Evolutionary conservation across 2,888 invertebrate species (phyloP), one percentile per base, ranked within the genome.

Genomic region (Tinea semifulvella): DNA sequence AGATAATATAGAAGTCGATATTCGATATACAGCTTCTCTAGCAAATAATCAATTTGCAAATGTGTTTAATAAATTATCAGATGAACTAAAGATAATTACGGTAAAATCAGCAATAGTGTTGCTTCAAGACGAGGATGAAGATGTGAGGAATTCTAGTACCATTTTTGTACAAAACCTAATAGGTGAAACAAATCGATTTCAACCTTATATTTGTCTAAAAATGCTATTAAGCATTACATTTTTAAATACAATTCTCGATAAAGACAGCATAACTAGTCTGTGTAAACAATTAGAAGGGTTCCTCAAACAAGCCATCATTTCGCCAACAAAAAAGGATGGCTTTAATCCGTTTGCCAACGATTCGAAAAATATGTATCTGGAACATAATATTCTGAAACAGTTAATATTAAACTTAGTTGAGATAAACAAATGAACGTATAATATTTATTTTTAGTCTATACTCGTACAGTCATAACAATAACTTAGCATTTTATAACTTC

Each of bases 51-150:
- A 74, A 56, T 49, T 79, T 19, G 64, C 63, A 18, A 50, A 50
- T 27, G 48, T 52, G 13, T 67, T 74, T 51, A 19, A 48, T 5
- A 51, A 49, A 39, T 52, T 70, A 13, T 25, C 59, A 8, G 65
- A 72, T 52, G 46, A 49, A 31, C 52, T 65, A 18, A 79, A 67
- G 60, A 55, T 68, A 27, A 62, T 52, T 46, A 58, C 69, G 40
- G 61, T 81, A 25, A 65, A 69, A 56, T 60, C 74, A 35, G 71
- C 65, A 42, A 55, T 82, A n/a, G 60, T 69, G 28, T 60, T 85
- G 3, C 54, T 85, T 31, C 84, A 83, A 64, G 85, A 85, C 59
- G 85, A 85, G 55, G 74, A 83, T 53, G 65, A 69, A 45, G 72
- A 75, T 51, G 66, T 85, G 10, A 72, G 84, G 52, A 68, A 68